Evolutionary conservation across 1,140 invertebrate genomes (phyloP), one percentile per base, ranked within the genome.

Genomic region (Coenobita brevimanus): DNA sequence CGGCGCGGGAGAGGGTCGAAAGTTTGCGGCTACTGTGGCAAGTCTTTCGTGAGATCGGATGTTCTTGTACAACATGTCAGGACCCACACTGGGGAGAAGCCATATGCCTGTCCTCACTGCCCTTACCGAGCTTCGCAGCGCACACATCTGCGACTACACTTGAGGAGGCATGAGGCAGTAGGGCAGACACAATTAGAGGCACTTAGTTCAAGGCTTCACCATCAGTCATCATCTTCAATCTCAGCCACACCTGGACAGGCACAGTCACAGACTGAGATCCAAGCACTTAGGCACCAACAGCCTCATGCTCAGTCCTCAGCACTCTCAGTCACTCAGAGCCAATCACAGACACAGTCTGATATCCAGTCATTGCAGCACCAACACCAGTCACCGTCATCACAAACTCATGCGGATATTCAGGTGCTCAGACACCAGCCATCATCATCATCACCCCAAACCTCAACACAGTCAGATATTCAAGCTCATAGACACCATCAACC

Each of bases 51-150:
- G 38, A 75, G 84, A 3, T 87, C 84, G 6, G 84, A 87, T 54
- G 84, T 87, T 69, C 84, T 87, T 24, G 84, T 87, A 21, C 84
- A 87, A 27, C 84, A 87, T 50, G 67, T 87, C n/a, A 75, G 84
- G 27, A 88, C 86, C 27, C 86, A 88, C 79, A 88, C 86, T 15
- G 86, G 86, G 17, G 86, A 88, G 80, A 88, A 88, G 69, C 86
- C 86, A 15, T 88, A 88, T 67, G 79, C 86, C 62, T 88, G 86
- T 30, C 86, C 86, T 36, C 86, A 88, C 79, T 88, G 86, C 79
- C 86, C 86, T 6, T 88, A 88, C 69, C 79, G 86, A 21, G 86
- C 86, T 54, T 88, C 86, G n/a, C 86, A 88, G 17, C 75, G 84
- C 27, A 87, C 84, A 33, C 84, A 87, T 27, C 76, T 87, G 4